These are phyloP conservation scores for Drosophila parvula DNA, from an alignment of 1,140 invertebrate species.

Conservation along the genomic window DNA sequence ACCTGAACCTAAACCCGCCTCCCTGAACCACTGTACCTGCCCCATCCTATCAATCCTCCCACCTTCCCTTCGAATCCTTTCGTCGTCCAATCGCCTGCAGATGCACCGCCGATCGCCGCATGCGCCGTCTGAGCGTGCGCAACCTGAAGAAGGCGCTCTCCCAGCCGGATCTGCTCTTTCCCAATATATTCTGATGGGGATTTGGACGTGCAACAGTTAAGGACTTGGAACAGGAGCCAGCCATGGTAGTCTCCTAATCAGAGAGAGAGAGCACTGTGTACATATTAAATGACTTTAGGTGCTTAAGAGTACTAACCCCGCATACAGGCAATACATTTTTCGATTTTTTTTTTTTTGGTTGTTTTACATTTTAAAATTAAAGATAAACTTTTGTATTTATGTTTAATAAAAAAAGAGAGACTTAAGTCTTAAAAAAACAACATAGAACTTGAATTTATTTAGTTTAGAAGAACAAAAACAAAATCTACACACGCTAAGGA, in stretches of 20 bases:
- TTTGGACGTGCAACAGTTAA: not conserved
- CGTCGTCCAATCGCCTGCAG: constrained; percentile 39
- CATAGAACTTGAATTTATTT: too few species aligned
- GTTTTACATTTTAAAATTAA: not conserved
- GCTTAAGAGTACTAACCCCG: constrained; percentile 12
- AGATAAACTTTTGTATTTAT: constrained; percentile 19
- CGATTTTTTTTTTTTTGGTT: constrained; percentile 1
- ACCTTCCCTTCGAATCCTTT: constrained; percentile 14
- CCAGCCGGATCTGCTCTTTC: constrained; percentile 79
- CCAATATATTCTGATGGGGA: constrained; percentile 67
- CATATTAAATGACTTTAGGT: constrained; percentile 31
- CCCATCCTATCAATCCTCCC: constrained; percentile 1
- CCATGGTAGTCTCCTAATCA: not conserved
- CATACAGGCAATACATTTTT: constrained; percentile 7
- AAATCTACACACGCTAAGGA: too few species aligned
- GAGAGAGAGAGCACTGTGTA: constrained; percentile 24
- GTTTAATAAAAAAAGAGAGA: constrained; percentile 8
- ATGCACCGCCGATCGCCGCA: constrained; percentile 73
- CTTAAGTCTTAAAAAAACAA: not conserved
- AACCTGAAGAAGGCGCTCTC: constrained; percentile 79
- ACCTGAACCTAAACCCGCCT: constrained; percentile 13
- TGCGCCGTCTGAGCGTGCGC: constrained; percentile 66
- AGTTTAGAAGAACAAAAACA: too few species aligned
- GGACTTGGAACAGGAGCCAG: not conserved
- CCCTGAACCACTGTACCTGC: constrained; percentile 22